Base-by-base conservation (phyloP, 2,797 vertebrate species). In the Chromis chromis region DNA sequence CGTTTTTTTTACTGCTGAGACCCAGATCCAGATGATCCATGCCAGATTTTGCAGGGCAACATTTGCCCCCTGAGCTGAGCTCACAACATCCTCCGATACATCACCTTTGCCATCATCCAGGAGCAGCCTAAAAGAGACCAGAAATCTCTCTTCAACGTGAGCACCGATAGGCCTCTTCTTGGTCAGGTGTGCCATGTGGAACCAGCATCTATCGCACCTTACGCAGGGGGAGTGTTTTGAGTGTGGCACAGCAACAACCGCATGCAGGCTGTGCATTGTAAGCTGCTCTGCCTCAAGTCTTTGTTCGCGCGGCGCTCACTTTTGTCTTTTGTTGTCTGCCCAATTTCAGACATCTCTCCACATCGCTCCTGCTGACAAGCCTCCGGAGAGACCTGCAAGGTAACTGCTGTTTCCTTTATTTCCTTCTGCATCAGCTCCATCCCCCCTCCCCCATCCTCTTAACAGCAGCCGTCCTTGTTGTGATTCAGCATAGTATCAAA, bases 361-460 rank as follows among this genome's bases (percentile, higher is more conserved):
- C 88, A 94, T 96, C 71, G 74, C 94, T 76, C 93, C 96, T 61
- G 90, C 95, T 65, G 96, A 98, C 81, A 96, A 90, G 91, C 92
- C 93, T 86, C 92, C 95, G 25, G 97, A 98, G 78, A 96, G 96
- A 88, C 94, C 96, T 55, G 93, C 93, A 62, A 98, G 98, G 98
- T 99, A 96, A 97, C 94, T 85, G 76, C 75, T 67, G 67, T 78
- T 91, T 85, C 80, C 68, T 88, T 85, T 81, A 66, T 87, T 82
- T 70, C 70, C 50, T 53, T 71, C 80, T 48, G 84, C 83, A 88
- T 84, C 78, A 49, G 48, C 70, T 77, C 71, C 22, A 7, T 14
- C n/a, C 74, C 76, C 76, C 85, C 75, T 70, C 84, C 84, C 83
- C 83, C 85, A 71, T 79, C 64, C 60, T 66, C 31, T 81, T 56